Evolutionary conservation across 2,888 invertebrate genomes (phyloP).

Genomic region (Netelia inedita): DNA sequence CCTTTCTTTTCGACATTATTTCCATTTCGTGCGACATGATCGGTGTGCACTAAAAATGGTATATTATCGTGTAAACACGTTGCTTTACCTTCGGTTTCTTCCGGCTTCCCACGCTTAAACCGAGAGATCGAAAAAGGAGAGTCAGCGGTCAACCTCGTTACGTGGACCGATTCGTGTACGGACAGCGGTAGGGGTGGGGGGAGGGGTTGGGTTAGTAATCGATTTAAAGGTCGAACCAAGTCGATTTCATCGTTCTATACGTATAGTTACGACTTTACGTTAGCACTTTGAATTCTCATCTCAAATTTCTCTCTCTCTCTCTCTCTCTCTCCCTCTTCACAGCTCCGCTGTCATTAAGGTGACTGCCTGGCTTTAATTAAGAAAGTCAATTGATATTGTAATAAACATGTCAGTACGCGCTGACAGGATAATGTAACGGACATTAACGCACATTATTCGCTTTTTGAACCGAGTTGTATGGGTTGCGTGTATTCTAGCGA

Average conservation of each 20-base stretch:
- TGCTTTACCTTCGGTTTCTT: constrained; percentile 44
- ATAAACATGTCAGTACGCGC: constrained; percentile 64
- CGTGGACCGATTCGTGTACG: constrained; percentile 7
- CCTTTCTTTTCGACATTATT: not conserved
- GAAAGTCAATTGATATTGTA: constrained; percentile 63
- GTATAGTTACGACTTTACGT: not conserved
- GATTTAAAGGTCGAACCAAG: constrained; percentile 17
- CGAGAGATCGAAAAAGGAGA: constrained; percentile 54
- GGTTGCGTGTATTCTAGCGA: constrained; percentile 16
- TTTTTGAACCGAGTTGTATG: constrained; percentile 51
- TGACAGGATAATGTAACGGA: constrained; percentile 62
- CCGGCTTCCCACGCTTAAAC: constrained; percentile 64
- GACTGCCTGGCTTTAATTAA: constrained; percentile 56
- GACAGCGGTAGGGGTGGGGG: constrained; percentile 15
- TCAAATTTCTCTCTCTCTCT: not conserved
- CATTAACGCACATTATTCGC: constrained; percentile 54
- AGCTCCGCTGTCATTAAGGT: constrained; percentile 33
- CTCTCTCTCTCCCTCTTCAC: constrained; percentile 12
- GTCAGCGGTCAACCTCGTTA: not conserved
- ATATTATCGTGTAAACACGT: not conserved
- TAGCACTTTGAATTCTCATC: constrained; percentile 10
- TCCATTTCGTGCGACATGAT: constrained; percentile 20
- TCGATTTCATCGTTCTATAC: constrained; percentile 51
- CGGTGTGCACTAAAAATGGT: constrained; percentile 39
- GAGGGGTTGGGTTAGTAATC: not conserved